phyloP scores from a whole-genome alignment of 2,113 vertebrate genomes.

The Daphoenositta chrysoptera region DNA sequence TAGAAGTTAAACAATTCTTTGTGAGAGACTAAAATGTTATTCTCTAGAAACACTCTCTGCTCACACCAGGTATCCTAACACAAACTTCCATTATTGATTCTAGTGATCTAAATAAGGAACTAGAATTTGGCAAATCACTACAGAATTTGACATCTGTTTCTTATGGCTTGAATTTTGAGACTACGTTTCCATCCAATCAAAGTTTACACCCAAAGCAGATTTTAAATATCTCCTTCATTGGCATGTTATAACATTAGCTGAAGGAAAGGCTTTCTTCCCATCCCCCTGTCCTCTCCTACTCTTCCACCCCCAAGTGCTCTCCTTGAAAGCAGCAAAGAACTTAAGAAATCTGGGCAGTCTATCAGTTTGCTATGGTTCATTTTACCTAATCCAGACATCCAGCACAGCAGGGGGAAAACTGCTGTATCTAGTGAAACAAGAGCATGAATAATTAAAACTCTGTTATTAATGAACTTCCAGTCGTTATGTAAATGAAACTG shows the following conservation, averaged over 20 bases:
- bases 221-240: not conserved
- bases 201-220: not conserved
- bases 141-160: not conserved
- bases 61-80: not conserved
- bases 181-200: not conserved
- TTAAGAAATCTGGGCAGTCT: conserved; percentile 74
- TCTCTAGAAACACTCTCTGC: not conserved
- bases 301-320: not conserved
- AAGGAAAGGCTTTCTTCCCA: not conserved
- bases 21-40: not conserved
- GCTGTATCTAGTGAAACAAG: conserved; percentile 88
- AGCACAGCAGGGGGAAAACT: conserved; percentile 82
- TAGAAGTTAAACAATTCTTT: not conserved
- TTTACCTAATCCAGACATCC: conserved; percentile 83
- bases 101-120: not conserved
- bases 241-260: not conserved
- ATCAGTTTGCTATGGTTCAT: conserved; percentile 75
- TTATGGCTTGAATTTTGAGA: not conserved
- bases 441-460: conserved; percentile 90
- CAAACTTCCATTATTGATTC: not conserved
- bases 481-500: conserved; percentile 88
- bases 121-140: not conserved
- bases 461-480: conserved; percentile 89
- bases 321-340: conserved; percentile 71
- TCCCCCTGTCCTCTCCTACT: not conserved